Evolutionary conservation across 2,797 vertebrate species (phyloP).

Genomic region (Myotis daubentonii): DNA sequence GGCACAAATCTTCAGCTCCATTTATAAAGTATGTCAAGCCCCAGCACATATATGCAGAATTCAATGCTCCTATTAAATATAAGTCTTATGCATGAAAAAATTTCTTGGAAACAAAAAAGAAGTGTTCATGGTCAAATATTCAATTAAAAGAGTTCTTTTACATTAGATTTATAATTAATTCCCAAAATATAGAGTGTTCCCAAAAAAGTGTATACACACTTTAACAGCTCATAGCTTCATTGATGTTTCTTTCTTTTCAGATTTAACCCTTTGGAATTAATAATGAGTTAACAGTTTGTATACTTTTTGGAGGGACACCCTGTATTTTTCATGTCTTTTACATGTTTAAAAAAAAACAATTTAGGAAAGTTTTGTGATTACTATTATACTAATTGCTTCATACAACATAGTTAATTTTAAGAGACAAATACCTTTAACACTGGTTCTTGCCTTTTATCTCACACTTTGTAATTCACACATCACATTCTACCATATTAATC

Average conservation of each 20-base stretch:
- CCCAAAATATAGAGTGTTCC: neutral
- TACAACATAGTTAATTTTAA: constrained; percentile 10
- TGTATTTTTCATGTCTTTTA: neutral
- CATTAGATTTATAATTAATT: constrained; percentile 49
- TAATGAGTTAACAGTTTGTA: too few relatives aligned
- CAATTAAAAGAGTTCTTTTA: neutral
- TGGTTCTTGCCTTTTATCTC: neutral
- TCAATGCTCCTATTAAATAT: neutral
- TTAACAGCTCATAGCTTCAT: too few relatives aligned
- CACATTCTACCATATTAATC: neutral
- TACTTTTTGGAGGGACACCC: too few relatives aligned
- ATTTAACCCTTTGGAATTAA: too few relatives aligned
- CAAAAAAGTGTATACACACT: too few relatives aligned
- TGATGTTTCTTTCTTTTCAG: too few relatives aligned
- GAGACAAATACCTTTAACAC: neutral
- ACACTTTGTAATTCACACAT: neutral
- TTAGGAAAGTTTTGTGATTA: neutral
- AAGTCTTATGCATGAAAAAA: neutral
- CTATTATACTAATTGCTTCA: neutral
- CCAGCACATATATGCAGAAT: neutral
- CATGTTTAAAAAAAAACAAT: constrained; percentile 21
- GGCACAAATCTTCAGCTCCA: neutral
- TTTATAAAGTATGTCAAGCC: neutral
- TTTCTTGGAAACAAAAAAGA: neutral
- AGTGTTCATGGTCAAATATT: neutral